Evolutionary conservation across 2,797 vertebrate genomes (phyloP), one percentile per base, ranked within the genome.

Genomic region (Gobionotothen gibberifrons): DNA sequence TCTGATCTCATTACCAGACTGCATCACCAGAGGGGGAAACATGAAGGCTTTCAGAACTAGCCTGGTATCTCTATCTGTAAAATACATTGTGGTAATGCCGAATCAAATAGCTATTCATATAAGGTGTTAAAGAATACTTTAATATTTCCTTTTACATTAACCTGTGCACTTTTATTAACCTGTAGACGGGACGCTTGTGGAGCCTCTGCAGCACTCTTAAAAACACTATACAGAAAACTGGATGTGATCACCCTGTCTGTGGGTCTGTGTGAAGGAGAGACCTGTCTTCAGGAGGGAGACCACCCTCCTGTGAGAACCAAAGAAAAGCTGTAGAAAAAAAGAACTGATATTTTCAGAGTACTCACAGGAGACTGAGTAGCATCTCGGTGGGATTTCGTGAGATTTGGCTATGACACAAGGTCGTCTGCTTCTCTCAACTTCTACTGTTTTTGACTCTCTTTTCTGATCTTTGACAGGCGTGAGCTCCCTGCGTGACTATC

Each of bases 321-420:
- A 57, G 58, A 49, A 62, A 52, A n/a, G 5, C 48, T 26, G 21
- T 3, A 17, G 19, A 69, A 52, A 78, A 47, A 71, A 68, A 19
- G 2, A 17, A 32, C 46, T 75, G 57, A 66, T 74, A 57, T 70
- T 61, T 48, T 60, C 66, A 54, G 26, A 48, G 46, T 62, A 43
- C 11, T 65, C 42, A 5, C 26, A 32, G 19, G 49, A 74, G 75
- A 64, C 42, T 49, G 16, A 55, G 53, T 26, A 44, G 44, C 62
- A 48, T 17, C 56, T 42, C 4, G 1, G 17, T 63, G 47, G 56
- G 55, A 52, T 49, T 77, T 49, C 15, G 32, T 66, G 66, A 22
- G 43, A 66, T 49, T 63, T 62, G 46, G 49, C 42, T 26, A 26
- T 67, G 19, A 39, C 13, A 64, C 17, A 32, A 74, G 26, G 8